These are phyloP conservation scores for Parus major DNA, from an alignment of 2,113 vertebrate species.

Conservation along the genomic window DNA sequence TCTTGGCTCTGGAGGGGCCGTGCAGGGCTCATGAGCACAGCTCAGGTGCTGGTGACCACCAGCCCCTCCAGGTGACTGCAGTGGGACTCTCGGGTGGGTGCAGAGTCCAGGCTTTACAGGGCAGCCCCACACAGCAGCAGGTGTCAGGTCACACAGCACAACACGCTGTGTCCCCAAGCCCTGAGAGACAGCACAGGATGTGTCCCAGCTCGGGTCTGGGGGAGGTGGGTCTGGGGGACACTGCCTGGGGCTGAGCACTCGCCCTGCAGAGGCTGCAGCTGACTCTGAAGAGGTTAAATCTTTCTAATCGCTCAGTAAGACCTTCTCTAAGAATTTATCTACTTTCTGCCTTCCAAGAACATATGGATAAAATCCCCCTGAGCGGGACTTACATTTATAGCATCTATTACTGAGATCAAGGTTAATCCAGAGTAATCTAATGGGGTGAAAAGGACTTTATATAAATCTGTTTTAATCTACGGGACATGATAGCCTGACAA, in stretches of 20 bases:
- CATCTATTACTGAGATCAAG: constrained; percentile 71
- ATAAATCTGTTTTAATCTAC: constrained; percentile 61
- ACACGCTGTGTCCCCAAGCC: rapidly evolving
- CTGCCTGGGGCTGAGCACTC: not conserved
- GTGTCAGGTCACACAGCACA: not conserved
- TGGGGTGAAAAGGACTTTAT: constrained; percentile 68
- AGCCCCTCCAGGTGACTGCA: not conserved
- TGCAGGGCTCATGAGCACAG: not conserved
- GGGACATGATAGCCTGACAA: constrained; percentile 48
- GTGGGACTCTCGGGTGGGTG: not conserved
- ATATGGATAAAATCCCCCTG: constrained; percentile 69
- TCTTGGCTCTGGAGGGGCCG: not conserved
- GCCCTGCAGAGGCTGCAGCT: not conserved
- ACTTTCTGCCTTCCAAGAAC: constrained; percentile 67
- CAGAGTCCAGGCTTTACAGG: not conserved
- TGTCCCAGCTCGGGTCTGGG: rapidly evolving
- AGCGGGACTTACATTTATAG: constrained; percentile 64
- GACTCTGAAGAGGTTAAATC: constrained; percentile 57
- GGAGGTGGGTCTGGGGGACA: not conserved
- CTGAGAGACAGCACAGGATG: rapidly evolving
- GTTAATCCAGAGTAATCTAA: constrained; percentile 71
- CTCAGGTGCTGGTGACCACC: not conserved
- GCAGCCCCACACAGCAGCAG: not conserved
- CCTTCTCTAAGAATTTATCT: constrained; percentile 66
- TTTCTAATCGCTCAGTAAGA: constrained; percentile 53